Evolutionary conservation across 2,797 vertebrate genomes (phyloP).

Genomic region (Coregonus ussuriensis): DNA sequence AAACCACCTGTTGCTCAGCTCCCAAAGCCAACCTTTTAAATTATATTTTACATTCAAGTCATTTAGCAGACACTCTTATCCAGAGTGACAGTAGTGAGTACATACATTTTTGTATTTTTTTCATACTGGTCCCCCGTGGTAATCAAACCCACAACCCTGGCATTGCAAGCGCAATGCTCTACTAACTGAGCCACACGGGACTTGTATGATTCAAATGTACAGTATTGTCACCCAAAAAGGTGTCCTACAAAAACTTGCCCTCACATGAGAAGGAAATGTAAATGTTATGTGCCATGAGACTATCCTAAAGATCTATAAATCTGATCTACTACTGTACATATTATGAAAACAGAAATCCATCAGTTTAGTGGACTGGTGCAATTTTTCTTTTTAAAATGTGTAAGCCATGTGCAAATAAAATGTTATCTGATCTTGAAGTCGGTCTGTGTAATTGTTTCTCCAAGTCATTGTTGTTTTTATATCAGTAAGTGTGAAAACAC

Average conservation of each 20-base stretch:
- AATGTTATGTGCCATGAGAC: no score
- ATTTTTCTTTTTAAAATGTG: not conserved
- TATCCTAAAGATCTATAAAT: no score
- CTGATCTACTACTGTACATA: no score
- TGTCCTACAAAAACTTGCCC: not conserved
- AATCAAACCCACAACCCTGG: no score
- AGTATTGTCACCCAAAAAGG: not conserved
- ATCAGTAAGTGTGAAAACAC: slow-evolving; percentile 7
- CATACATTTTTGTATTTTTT: no score
- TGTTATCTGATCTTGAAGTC: not conserved
- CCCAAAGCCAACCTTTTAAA: slow-evolving; percentile 7
- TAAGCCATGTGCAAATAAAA: not conserved
- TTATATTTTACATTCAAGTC: no score
- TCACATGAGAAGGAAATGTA: not conserved
- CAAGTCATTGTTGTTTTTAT: not conserved
- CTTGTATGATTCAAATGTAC: not conserved
- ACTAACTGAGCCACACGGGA: not conserved
- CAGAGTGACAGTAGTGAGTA: no score
- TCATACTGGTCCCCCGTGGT: no score
- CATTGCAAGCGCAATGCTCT: no score
- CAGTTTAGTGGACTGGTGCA: no score
- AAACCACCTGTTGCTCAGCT: slow-evolving; percentile 16
- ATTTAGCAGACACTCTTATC: no score
- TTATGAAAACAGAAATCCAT: no score
- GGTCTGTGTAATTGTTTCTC: not conserved